Evolutionary conservation across 2,113 vertebrate genomes (phyloP), one percentile per base, ranked within the genome.

Genomic region (Candoia aspera): DNA sequence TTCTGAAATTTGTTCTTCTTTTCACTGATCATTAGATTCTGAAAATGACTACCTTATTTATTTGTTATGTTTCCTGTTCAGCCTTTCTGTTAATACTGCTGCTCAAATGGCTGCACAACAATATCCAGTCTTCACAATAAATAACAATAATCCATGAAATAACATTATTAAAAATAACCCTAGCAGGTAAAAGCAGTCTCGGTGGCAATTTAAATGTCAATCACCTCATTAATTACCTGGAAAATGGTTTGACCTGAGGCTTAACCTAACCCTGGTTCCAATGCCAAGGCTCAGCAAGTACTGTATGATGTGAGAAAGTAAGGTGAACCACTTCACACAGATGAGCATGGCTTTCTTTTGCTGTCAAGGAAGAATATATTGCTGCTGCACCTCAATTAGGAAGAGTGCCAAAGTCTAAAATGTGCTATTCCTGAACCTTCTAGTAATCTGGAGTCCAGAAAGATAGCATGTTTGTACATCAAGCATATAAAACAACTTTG

Each of bases 11-110:
- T 26, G 2, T 0, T 12, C 4, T 11, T 23, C 13, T 33, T 37
- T 57, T 26, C 23, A 9, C 11, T 0, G 0, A 2, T 0, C 23
- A 0, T 26, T 23, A 49, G 62, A 11, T 21, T 0, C 2, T 0
- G 2, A 2, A 29, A 42, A 11, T 21, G 6, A 13, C 9, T 4
- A 0, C 0, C 46, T 60, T 60, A 85, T 29, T 33, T 59, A 19
- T 49, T 53, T 64, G 26, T 62, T 46, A 10, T n/a, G 9, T 49
- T 89, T 33, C 29, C 42, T 54, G 23, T 53, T 11, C 42, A 53
- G 42, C 42, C 29, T 33, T 79, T 42, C 89, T 5, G 3, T 79
- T 55, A 54, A 29, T 85, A 62, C 58, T 24, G 49, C 1, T 53
- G 17, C 37, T 29, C 29, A 91, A 15, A n/a, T 19, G 19, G 54